Base-by-base conservation (phyloP, 2,888 invertebrate genomes). In the Drosophila macrothrix region DNA sequence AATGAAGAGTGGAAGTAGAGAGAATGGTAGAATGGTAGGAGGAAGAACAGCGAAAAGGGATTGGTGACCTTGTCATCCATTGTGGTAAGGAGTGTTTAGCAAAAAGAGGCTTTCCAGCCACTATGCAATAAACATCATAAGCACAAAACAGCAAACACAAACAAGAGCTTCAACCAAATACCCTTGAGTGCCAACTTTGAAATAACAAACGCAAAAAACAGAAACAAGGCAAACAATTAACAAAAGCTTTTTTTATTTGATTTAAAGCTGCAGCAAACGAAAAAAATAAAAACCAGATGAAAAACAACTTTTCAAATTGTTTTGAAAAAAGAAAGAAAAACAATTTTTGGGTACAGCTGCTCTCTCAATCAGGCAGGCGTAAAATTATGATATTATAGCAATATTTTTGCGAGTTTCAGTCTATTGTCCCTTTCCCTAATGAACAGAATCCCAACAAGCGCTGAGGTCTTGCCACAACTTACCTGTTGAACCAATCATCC, bases 401-500 rank as follows among this genome's bases (percentile, higher is more conserved):
- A 53, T 14, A 19, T 29, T 41, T 54, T 22, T 33, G 22, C 37
- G 16, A 6, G 16, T 54, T 29, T 22, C 22, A 9, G 39, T 31
- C n/a, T 25, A n/a, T 60, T 31, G 43, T 37, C 28, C 33, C 43
- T 9, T 31, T 37, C 4, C 29, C 52, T 62, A 39, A 64, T 39
- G 56, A 25, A 19, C 22, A 58, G 59, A 67, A 67, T 49, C 56
- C 62, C 29, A 37, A 67, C 59, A 73, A 43, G 22, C 28, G 66
- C 54, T 31, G 63, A 68, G 46, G 39, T 35, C n/a, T 14, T 39
- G 55, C 43, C 33, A 7, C 49, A 43, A 91, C 94, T 95, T 94
- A 99, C 98, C 99, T 99, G 95, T 99, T 99, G 94, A 99, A 99
- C 99, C 99, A 99, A 93, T 99, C 99, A 92, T 99, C 99, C 1